phyloP scores from a whole-genome alignment of 2,113 vertebrate species.

The Pampusana beccarii region DNA sequence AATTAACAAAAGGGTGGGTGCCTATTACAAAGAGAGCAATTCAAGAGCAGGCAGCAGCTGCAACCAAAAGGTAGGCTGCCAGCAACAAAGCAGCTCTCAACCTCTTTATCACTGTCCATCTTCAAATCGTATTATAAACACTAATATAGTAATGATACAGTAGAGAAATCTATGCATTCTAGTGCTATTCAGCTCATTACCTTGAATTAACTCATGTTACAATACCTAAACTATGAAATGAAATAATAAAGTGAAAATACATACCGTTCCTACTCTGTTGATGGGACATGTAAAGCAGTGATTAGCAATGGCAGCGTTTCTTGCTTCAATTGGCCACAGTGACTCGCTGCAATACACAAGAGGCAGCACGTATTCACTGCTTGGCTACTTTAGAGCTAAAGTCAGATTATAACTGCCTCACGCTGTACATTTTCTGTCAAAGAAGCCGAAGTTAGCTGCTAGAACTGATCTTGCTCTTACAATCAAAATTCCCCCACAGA shows the following conservation, averaged over 20 bases:
- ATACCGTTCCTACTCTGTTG: slow-evolving; percentile 92
- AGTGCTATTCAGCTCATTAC: neutral
- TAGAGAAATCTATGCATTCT: neutral
- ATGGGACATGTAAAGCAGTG: slow-evolving; percentile 96
- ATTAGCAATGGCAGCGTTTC: slow-evolving; percentile 95
- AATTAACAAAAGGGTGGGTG: neutral
- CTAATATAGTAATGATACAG: neutral
- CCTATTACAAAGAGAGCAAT: neutral
- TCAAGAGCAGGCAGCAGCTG: slow-evolving; percentile 1
- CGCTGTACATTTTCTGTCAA: neutral
- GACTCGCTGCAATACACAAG: slow-evolving; percentile 82
- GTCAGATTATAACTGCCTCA: neutral
- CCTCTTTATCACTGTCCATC: neutral
- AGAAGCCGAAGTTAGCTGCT: neutral
- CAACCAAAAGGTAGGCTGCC: neutral
- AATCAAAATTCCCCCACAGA: neutral
- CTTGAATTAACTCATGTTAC: neutral
- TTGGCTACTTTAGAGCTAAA: neutral
- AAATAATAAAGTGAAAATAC: neutral
- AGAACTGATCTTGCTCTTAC: neutral
- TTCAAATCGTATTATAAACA: neutral
- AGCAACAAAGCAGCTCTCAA: neutral
- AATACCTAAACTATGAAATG: neutral
- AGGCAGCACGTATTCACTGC: neutral
- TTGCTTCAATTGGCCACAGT: slow-evolving; percentile 93